Percentiles rank a stretch among this genome's conserved stretches.
Evolutionary conservation across 1,140 invertebrate genomes (phyloP).

Genomic region (Nebria ingens): DNA sequence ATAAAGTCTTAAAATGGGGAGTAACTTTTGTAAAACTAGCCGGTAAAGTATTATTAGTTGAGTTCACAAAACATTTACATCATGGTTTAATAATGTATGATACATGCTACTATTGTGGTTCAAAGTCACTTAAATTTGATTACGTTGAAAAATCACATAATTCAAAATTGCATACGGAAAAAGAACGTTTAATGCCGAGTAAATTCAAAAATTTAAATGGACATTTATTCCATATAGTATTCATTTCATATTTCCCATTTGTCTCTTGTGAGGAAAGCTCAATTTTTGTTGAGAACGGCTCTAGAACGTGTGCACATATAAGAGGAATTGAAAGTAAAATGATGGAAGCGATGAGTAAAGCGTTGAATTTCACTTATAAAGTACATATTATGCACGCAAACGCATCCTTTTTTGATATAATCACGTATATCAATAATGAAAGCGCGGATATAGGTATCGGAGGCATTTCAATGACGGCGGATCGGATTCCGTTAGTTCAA

Average conservation of each 20-base stretch:
- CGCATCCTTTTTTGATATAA: neutral
- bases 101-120: neutral
- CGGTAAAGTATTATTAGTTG: neutral
- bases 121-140: neutral
- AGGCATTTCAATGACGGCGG: neutral
- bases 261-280: neutral
- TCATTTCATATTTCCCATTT: neutral
- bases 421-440: neutral
- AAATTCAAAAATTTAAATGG: conserved; percentile 2
- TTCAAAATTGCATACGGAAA: neutral
- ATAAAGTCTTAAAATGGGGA: neutral
- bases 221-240: neutral
- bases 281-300: neutral
- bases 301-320: neutral
- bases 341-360: neutral
- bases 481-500: neutral
- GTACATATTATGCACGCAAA: neutral
- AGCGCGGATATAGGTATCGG: neutral
- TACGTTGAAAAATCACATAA: neutral
- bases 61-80: neutral
- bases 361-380: conserved; percentile 2
- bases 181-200: neutral
- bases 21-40: neutral
- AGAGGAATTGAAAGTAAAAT: neutral
- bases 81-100: neutral